These are phyloP conservation scores for Lacanobia wlatinum DNA, from an alignment of 2,888 invertebrate species.

Conservation along the genomic window DNA sequence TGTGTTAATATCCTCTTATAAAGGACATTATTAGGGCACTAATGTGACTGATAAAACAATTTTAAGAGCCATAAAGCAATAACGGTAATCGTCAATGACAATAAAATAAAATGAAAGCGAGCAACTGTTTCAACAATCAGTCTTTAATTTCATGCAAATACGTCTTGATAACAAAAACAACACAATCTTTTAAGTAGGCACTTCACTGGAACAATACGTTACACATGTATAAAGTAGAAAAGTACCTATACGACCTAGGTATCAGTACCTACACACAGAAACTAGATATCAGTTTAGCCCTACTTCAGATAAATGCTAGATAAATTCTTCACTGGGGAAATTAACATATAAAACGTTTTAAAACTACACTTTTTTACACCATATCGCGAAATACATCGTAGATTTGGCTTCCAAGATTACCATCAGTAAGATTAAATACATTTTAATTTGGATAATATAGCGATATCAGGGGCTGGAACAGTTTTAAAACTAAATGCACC, in stretches of 20 bases:
- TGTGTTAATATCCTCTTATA: neutral
- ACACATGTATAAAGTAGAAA: constrained; percentile 14
- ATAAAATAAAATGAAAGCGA: constrained; percentile 43
- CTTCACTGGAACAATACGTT: constrained; percentile 28
- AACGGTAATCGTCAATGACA: constrained; percentile 30
- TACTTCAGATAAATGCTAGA: constrained; percentile 47
- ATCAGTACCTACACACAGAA: neutral
- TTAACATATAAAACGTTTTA: constrained; percentile 33
- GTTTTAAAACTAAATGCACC: constrained; percentile 16
- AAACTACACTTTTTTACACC: constrained; percentile 7
- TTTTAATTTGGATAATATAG: constrained; percentile 30
- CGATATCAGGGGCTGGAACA: neutral
- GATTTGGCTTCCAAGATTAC: constrained; percentile 28
- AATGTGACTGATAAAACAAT: constrained; percentile 17
- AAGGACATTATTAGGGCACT: constrained; percentile 15
- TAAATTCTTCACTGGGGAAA: constrained; percentile 26
- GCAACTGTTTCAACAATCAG: constrained; percentile 61
- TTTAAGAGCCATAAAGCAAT: constrained; percentile 11
- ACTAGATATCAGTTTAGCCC: constrained; percentile 29
- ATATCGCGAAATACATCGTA: constrained; percentile 27
- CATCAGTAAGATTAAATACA: constrained; percentile 26
- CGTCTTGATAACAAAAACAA: constrained; percentile 45
- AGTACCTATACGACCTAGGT: neutral
- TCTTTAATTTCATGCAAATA: constrained; percentile 67
- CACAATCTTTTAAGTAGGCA: constrained; percentile 52